These are phyloP conservation scores for Amazona vittata DNA, from an alignment of 2,113 vertebrate genomes.

Conservation along the genomic window DNA sequence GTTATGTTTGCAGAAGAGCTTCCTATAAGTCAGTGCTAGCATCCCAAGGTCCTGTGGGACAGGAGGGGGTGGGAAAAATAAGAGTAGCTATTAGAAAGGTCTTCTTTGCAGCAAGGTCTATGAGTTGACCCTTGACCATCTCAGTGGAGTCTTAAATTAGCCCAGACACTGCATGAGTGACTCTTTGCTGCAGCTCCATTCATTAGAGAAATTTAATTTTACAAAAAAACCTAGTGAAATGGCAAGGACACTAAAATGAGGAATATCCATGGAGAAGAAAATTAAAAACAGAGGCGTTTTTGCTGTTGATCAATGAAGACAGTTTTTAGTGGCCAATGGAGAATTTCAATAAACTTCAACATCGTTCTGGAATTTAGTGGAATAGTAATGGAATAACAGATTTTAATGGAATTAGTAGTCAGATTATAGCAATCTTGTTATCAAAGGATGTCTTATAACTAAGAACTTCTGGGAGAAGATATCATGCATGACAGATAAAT, in stretches of 20 bases:
- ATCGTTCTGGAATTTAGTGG: neutral
- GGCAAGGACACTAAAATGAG: neutral
- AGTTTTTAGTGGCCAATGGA: neutral
- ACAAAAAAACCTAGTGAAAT: neutral
- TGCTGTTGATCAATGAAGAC: neutral
- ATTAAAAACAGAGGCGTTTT: neutral
- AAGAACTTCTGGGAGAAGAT: neutral
- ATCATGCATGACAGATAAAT: accelerated
- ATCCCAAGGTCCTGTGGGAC: neutral
- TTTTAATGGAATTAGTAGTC: neutral
- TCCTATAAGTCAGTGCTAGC: neutral
- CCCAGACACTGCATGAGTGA: neutral
- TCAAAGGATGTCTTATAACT: neutral
- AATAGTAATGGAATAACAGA: neutral
- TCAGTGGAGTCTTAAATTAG: neutral
- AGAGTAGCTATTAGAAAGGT: neutral
- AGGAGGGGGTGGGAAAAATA: neutral
- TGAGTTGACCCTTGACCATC: neutral
- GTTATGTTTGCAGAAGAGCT: neutral
- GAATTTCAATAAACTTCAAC: neutral
- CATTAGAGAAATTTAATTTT: slow-evolving; percentile 2
- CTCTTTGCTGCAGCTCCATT: neutral
- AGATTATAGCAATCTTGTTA: neutral
- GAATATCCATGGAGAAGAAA: neutral
- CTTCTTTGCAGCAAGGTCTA: neutral